Percentiles rank a stretch among this genome's conserved stretches.
Conservation (phyloP, 2,797 vertebrate genomes). For the Channa striata region DNA sequence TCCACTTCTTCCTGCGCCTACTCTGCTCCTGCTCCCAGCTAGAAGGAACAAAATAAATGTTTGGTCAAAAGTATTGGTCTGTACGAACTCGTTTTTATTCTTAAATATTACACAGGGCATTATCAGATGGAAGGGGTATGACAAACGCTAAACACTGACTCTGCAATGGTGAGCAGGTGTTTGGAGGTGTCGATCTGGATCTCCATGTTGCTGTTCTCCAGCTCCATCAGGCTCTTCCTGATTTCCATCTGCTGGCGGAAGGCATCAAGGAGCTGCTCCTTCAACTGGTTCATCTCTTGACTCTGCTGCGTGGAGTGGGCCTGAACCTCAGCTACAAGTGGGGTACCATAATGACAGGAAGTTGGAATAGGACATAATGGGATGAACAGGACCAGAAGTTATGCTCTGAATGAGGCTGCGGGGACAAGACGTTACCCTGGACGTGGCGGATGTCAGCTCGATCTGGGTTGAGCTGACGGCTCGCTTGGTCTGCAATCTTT, state of each 20-base stretch:
- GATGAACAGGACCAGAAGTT: neutral
- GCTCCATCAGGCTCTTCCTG: slow-evolving; percentile 87
- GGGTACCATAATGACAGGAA: neutral
- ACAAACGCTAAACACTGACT: slow-evolving; percentile 75
- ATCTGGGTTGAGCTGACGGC: slow-evolving; percentile 76
- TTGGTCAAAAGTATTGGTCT: too few relatives aligned
- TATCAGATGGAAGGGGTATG: neutral
- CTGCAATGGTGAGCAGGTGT: slow-evolving; percentile 88
- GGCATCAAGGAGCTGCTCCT: slow-evolving; percentile 87
- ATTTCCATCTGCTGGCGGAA: slow-evolving; percentile 92
- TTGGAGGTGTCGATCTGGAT: slow-evolving; percentile 90
- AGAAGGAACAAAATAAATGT: neutral
- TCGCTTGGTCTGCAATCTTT: slow-evolving; percentile 85
- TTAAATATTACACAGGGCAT: neutral
- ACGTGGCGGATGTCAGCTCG: slow-evolving; percentile 83
- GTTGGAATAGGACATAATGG: neutral
- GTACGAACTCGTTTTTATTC: neutral
- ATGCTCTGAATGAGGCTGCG: neutral
- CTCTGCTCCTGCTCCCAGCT: slow-evolving; percentile 92
- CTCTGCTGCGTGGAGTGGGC: slow-evolving; percentile 84
- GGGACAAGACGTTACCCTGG: slow-evolving; percentile 82
- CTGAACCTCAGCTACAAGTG: slow-evolving; percentile 87
- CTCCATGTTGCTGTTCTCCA: slow-evolving; percentile 89
- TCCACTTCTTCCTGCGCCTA: slow-evolving; percentile 83
- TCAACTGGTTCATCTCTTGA: slow-evolving; percentile 86